A percentile compares a stretch with the other conserved stretches of the same genome.
Evolutionary conservation across 2,888 invertebrate genomes (phyloP).

Genomic region (Isoperla grammatica): DNA sequence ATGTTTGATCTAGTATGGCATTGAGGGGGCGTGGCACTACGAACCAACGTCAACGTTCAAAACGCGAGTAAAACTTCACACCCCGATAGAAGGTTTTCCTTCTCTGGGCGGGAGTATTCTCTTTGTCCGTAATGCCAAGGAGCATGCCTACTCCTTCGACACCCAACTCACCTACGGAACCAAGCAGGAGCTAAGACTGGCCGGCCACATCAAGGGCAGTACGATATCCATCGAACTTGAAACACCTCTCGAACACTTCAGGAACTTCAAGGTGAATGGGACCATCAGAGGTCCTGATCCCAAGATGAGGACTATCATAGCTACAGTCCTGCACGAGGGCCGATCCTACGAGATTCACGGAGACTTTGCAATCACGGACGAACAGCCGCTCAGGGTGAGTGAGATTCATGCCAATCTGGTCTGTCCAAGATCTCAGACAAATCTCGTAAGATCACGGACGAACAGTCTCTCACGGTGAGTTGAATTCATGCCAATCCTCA

Average conservation of each 20-base stretch:
- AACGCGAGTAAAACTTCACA: slow-evolving; percentile 41
- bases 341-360: neutral
- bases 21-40: slow-evolving; percentile 8
- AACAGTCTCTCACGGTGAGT: no score
- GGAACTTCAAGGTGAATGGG: slow-evolving; percentile 1
- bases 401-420: no score
- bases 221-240: neutral
- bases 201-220: neutral
- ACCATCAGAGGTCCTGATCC: slow-evolving; percentile 3
- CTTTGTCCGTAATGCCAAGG: neutral
- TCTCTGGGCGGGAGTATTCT: slow-evolving; percentile 42
- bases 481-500: no score
- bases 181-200: slow-evolving; percentile 5
- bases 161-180: slow-evolving; percentile 3
- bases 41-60: neutral
- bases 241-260: slow-evolving; percentile 6
- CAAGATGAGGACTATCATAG: neutral
- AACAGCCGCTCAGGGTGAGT: neutral
- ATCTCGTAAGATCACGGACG: no score
- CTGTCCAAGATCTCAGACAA: no score
- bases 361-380: slow-evolving; percentile 2
- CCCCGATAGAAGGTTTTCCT: slow-evolving; percentile 50
- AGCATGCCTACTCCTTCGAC: neutral
- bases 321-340: slow-evolving; percentile 1
- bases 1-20: slow-evolving; percentile 2